phyloP scores from a whole-genome alignment of 1,140 invertebrate genomes.

The Galleria mellonella region DNA sequence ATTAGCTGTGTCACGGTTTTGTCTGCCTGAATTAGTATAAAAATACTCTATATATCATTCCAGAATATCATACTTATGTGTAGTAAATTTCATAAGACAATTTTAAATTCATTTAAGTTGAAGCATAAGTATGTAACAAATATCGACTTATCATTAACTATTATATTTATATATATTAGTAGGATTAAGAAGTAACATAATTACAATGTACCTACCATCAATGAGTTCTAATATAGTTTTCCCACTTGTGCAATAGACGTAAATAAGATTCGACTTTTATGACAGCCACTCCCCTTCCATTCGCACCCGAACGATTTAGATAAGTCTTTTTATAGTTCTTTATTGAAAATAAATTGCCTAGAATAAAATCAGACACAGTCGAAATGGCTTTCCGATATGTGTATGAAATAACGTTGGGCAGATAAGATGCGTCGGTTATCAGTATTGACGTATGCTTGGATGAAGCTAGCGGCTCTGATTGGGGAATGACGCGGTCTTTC shows the following conservation, averaged over 20 bases:
- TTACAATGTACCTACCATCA: neutral
- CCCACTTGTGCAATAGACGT: conserved; percentile 42
- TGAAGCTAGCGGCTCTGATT: conserved; percentile 1
- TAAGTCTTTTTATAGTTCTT: conserved; percentile 74
- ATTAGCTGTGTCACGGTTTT: too few relatives aligned
- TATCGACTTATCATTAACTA: too few relatives aligned
- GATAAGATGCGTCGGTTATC: conserved; percentile 65
- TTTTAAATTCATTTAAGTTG: too few relatives aligned
- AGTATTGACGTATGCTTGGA: conserved; percentile 35
- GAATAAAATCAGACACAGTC: conserved; percentile 70
- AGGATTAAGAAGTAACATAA: neutral
- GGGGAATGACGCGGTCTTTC: conserved; percentile 8
- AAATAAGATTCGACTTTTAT: conserved; percentile 65
- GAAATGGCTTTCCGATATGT: conserved; percentile 70
- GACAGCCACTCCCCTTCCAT: conserved; percentile 53
- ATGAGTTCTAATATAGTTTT: conserved; percentile 29
- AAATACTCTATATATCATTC: too few relatives aligned
- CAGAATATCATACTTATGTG: too few relatives aligned
- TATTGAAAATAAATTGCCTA: conserved; percentile 74
- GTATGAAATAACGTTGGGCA: conserved; percentile 66
- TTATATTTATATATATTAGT: too few relatives aligned
- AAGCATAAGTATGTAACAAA: too few relatives aligned
- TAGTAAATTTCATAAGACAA: too few relatives aligned
- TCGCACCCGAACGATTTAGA: conserved; percentile 63
- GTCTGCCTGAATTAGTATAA: too few relatives aligned